Evolutionary conservation across 1,140 invertebrate genomes (phyloP), one percentile per base, ranked within the genome.

Genomic region (Hycleus phaleratus): DNA sequence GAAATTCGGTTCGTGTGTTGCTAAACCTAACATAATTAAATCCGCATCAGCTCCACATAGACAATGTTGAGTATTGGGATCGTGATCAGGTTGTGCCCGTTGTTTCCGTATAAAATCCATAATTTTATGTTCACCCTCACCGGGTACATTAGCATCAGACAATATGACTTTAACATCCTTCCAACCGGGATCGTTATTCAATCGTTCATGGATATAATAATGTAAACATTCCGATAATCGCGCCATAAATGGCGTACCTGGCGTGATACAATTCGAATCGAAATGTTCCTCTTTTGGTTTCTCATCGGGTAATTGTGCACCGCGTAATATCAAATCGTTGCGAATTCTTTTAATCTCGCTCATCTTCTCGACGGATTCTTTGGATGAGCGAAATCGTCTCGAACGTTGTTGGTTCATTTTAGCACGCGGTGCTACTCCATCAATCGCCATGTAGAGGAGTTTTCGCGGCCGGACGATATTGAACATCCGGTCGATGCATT

Each of bases 401-500:
- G 95, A 98, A 65, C 97, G 79, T 74, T 99, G 97, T 73, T 99
- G 97, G 77, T 99, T 99, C 97, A 99, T 99, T 80, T 99, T 98
- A 9, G 95, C 96, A 72, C 95, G 79, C 3, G 95, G 95, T 18
- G 95, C 95, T 61, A 99, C 97, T 61, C 97, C 97, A 81, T 99
- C 97, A 75, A 99, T 98, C 46, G 97, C 97, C 96, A 99, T 99
- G 74, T 99, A 99, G 44, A 99, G 77, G 6, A 99, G 54, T 74
- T 94, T 95, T 60, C 96, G 81, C 7, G 97, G 97, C 60, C 96
- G 78, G 0, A 98, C 93, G 70, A 99, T 98, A 9, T 84, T 81
- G 76, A 99, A 97, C 49, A 99, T 80, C 55, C 95, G 78, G 74
- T 99, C 97, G 65, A 99, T 98, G 72, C 95, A 98, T 68, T 98